Conservation (phyloP, 2,888 invertebrate genomes). For the Thelaira solivaga region DNA sequence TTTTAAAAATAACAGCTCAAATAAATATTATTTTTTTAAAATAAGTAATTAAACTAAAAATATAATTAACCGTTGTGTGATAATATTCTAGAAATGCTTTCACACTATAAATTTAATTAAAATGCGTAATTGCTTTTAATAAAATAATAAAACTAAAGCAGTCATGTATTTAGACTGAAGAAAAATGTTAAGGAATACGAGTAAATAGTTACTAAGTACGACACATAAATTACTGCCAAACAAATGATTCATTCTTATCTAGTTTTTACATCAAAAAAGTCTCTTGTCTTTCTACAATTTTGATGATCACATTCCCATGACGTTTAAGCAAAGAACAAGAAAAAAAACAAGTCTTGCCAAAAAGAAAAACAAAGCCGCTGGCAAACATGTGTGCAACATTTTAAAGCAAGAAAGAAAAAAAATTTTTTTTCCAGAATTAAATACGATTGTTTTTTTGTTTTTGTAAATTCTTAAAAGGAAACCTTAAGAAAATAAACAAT, state of each 20-base stretch:
- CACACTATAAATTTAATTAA: no score
- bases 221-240: conserved; percentile 14
- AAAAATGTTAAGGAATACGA: neutral
- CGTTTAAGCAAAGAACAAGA: conserved; percentile 7
- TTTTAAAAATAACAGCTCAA: no score
- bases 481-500: conserved; percentile 23
- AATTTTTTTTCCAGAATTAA: conserved; percentile 30
- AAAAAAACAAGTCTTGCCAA: conserved; percentile 10
- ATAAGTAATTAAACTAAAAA: no score
- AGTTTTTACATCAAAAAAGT: conserved; percentile 12
- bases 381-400: conserved; percentile 30
- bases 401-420: neutral
- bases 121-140: no score
- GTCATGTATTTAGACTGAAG: neutral
- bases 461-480: conserved; percentile 31
- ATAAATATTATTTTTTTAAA: no score
- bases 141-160: no score
- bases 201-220: conserved; percentile 15
- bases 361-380: neutral
- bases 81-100: no score
- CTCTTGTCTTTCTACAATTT: conserved; percentile 8
- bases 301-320: conserved; percentile 56
- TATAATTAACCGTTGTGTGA: no score
- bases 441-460: conserved; percentile 9
- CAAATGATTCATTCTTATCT: conserved; percentile 9